A percentile compares a stretch with the other conserved stretches of the same genome.
Evolutionary conservation across 2,797 vertebrate species (phyloP).

Genomic region (Poecilia gillii): DNA sequence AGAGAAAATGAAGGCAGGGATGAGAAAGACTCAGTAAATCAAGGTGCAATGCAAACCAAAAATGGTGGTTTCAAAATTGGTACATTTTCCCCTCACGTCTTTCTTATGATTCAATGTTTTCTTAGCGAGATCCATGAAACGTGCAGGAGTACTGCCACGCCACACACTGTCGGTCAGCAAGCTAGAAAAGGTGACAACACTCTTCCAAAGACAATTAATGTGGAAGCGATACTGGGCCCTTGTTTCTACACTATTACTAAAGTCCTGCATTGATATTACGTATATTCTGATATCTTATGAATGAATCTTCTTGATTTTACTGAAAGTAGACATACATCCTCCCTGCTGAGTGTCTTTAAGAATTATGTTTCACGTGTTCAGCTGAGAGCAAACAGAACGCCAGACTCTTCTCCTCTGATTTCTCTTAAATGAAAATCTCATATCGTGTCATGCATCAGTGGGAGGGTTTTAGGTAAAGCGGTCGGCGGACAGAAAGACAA

Average conservation of each 20-base stretch:
- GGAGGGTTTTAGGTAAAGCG: slow-evolving; percentile 3
- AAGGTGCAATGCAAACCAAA: background rate
- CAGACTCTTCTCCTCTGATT: too few relatives aligned
- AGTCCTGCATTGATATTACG: background rate
- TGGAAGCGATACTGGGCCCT: background rate
- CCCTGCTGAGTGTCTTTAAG: background rate
- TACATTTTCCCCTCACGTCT: background rate
- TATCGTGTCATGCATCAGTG: background rate
- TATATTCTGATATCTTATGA: background rate
- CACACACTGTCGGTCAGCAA: background rate
- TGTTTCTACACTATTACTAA: background rate
- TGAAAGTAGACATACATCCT: background rate
- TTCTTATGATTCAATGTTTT: background rate
- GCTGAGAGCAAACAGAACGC: background rate
- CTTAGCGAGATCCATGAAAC: background rate
- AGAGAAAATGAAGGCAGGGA: slow-evolving; percentile 4
- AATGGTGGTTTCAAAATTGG: background rate
- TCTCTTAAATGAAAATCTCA: background rate
- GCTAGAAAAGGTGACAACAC: background rate
- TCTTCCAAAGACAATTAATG: background rate
- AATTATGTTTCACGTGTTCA: background rate
- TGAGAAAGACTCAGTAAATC: background rate
- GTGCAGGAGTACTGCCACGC: background rate
- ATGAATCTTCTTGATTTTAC: background rate
- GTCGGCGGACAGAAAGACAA: slow-evolving; percentile 23